Evolutionary conservation across 2,797 vertebrate species (phyloP).

Genomic region (Gymnocypris eckloni): DNA sequence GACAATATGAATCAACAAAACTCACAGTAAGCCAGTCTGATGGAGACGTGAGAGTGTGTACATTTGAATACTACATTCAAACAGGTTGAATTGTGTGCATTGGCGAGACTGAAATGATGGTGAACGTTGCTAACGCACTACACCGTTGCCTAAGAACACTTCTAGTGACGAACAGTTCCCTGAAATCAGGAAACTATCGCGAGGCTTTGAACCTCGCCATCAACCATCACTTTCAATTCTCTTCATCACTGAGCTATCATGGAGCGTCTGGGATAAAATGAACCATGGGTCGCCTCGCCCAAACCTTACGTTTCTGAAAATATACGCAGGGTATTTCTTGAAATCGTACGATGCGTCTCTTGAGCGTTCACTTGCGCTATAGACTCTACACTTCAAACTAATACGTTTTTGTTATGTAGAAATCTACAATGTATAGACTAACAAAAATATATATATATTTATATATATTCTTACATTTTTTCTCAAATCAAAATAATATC

Average conservation of each 20-base stretch:
- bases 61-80: slow-evolving; percentile 85
- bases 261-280: slow-evolving; percentile 9
- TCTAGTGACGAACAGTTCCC: slow-evolving; percentile 68
- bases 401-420: slow-evolving; percentile 81
- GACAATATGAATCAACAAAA: slow-evolving; percentile 66
- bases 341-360: slow-evolving; percentile 56
- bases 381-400: slow-evolving; percentile 85
- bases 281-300: neutral
- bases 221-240: slow-evolving; percentile 33
- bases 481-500: slow-evolving; percentile 81
- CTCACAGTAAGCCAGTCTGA: slow-evolving; percentile 57
- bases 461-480: slow-evolving; percentile 75
- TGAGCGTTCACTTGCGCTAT: slow-evolving; percentile 76
- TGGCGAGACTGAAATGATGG: slow-evolving; percentile 71
- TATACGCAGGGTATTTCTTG: slow-evolving; percentile 12
- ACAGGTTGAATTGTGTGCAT: slow-evolving; percentile 81
- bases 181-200: slow-evolving; percentile 67
- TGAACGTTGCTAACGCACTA: slow-evolving; percentile 63
- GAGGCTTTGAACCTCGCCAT: slow-evolving; percentile 34
- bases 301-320: slow-evolving; percentile 43
- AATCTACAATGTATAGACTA: slow-evolving; percentile 91
- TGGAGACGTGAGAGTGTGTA: slow-evolving; percentile 73
- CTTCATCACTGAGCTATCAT: slow-evolving; percentile 14
- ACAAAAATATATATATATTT: slow-evolving; percentile 82
- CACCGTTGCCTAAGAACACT: slow-evolving; percentile 66